These are phyloP conservation scores for Irena cyanogastra DNA, from an alignment of 2,113 vertebrate species.

Conservation along the genomic window DNA sequence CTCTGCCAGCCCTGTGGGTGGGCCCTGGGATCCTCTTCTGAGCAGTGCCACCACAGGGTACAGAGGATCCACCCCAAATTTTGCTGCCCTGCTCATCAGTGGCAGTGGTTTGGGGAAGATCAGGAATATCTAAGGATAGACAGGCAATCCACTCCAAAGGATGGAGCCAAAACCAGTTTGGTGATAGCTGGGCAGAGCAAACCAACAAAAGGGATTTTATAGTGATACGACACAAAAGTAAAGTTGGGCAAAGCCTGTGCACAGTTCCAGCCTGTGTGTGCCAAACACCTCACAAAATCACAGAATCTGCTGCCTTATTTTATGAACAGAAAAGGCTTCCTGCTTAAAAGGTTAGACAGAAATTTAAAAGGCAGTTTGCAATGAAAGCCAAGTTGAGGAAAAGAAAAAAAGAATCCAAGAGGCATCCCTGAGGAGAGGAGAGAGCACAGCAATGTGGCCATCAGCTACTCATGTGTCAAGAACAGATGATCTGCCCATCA, in stretches of 20 bases:
- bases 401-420: not conserved
- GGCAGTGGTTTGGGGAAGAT: not conserved
- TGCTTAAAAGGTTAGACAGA: not conserved
- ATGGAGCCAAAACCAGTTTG: not conserved
- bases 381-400: not conserved
- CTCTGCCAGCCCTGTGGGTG: not conserved
- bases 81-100: not conserved
- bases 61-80: not conserved
- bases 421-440: constrained; percentile 9
- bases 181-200: not conserved
- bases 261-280: not conserved
- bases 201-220: not conserved
- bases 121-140: not conserved
- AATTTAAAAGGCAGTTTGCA: constrained; percentile 6
- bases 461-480: constrained; percentile 12
- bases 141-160: not conserved
- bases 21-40: not conserved
- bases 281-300: not conserved
- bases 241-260: fast-evolving
- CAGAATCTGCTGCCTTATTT: not conserved
- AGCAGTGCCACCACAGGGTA: fast-evolving
- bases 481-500: constrained; percentile 10
- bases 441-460: not conserved
- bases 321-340: not conserved
- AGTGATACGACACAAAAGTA: not conserved